These are phyloP conservation scores for Acanthosepion lycidas DNA, from an alignment of 2,888 invertebrate species.

Conservation along the genomic window DNA sequence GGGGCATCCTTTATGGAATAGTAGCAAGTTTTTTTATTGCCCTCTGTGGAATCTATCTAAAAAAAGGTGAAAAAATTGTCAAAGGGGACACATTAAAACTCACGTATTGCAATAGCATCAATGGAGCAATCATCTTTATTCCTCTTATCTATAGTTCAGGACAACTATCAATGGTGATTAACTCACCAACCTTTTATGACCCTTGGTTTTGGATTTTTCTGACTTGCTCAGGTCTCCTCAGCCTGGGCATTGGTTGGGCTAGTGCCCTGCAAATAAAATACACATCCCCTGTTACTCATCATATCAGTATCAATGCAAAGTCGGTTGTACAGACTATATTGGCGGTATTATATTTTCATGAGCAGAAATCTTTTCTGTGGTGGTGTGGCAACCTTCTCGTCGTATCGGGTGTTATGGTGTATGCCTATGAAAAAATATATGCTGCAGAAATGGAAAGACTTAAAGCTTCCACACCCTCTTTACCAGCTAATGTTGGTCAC, in stretches of 20 bases:
- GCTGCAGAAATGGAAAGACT: conserved; percentile 49
- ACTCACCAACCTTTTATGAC: conserved; percentile 55
- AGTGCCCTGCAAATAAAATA: conserved; percentile 73
- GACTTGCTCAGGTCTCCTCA: conserved; percentile 67
- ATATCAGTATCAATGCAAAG: conserved; percentile 73
- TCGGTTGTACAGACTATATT: conserved; percentile 73
- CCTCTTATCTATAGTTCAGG: conserved; percentile 69
- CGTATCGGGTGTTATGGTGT: conserved; percentile 69
- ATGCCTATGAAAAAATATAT: conserved; percentile 64
- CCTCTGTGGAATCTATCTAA: conserved; percentile 72
- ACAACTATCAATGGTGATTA: conserved; percentile 63
- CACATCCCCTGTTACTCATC: conserved; percentile 74
- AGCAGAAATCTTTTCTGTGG: conserved; percentile 70
- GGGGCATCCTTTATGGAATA: conserved; percentile 72
- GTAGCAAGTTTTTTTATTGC: conserved; percentile 72
- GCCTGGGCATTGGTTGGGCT: conserved; percentile 71
- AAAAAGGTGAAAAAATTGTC: conserved; percentile 66
- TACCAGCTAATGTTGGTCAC: background rate
- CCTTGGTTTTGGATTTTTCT: conserved; percentile 66
- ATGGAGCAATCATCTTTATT: conserved; percentile 67
- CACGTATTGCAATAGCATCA: conserved; percentile 70
- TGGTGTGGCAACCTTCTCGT: conserved; percentile 73
- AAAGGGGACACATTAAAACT: conserved; percentile 68
- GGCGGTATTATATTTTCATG: conserved; percentile 70
- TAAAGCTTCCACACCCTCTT: background rate